Conservation (phyloP, 2,113 vertebrate genomes). For the Hemiscyllium ocellatum region DNA sequence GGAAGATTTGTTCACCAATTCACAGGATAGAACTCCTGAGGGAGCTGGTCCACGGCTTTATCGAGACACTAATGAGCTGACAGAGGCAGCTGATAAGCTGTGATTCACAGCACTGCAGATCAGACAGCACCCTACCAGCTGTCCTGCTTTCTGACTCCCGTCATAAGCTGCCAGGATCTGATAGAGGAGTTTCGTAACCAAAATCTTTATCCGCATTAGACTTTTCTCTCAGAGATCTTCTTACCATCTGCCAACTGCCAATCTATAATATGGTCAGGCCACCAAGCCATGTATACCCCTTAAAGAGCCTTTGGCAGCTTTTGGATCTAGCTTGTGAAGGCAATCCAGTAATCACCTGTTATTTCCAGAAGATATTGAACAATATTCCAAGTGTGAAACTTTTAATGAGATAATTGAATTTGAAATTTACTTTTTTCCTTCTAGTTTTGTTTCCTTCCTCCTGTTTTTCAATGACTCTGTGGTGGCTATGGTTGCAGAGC, state of each 20-base stretch:
- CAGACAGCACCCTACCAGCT: conserved; percentile 27
- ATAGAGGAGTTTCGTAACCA: neutral
- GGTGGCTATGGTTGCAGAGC: neutral
- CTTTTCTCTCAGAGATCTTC: neutral
- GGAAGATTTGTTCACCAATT: conserved; percentile 33
- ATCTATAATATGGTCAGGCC: neutral
- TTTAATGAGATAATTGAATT: neutral
- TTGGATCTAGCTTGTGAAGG: neutral
- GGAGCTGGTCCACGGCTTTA: conserved; percentile 30
- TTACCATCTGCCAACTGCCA: neutral
- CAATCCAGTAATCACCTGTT: neutral
- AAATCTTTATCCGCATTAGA: neutral
- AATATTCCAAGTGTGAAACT: neutral
- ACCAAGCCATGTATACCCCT: neutral
- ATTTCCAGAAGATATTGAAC: neutral
- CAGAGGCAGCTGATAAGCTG: conserved; percentile 8
- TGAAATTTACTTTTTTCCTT: neutral
- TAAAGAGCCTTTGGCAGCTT: neutral
- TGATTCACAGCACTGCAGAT: conserved; percentile 33
- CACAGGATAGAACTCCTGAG: conserved; percentile 25
- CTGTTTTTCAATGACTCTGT: neutral
- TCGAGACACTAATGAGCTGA: conserved; percentile 34
- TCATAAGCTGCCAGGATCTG: conserved; percentile 13
- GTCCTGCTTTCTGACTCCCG: conserved; percentile 7
- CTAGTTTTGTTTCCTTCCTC: neutral